phyloP scores from a whole-genome alignment of 2,888 invertebrate genomes.

The Lochmaea capreae region DNA sequence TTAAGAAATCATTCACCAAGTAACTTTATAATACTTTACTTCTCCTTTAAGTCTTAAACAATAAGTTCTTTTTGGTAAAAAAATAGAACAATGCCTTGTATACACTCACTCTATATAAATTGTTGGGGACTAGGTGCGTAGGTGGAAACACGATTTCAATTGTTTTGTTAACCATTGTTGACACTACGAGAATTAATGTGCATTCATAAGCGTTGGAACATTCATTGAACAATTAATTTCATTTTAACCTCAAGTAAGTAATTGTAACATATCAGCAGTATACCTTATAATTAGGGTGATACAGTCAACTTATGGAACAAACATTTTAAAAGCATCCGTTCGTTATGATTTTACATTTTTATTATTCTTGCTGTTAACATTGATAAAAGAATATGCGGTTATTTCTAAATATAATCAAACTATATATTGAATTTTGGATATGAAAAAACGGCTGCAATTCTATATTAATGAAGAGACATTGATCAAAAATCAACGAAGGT shows the following conservation, averaged over 20 bases:
- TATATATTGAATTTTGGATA: too few species aligned
- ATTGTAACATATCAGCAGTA: slow-evolving; percentile 1
- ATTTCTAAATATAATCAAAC: too few species aligned
- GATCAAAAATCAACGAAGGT: too few species aligned
- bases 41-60: background rate
- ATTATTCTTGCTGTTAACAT: too few species aligned
- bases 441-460: too few species aligned
- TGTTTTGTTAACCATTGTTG: slow-evolving; percentile 43
- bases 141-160: slow-evolving; percentile 40
- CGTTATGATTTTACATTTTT: too few species aligned
- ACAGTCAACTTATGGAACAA: background rate
- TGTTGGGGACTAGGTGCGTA: slow-evolving; percentile 16
- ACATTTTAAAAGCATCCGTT: background rate
- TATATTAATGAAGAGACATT: too few species aligned
- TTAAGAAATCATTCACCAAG: background rate
- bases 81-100: slow-evolving; percentile 9
- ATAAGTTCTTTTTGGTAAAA: background rate
- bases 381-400: too few species aligned
- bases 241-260: slow-evolving; percentile 2
- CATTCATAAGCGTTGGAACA: slow-evolving; percentile 16
- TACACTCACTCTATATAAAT: slow-evolving; percentile 10
- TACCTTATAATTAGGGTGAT: background rate
- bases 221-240: slow-evolving; percentile 21
- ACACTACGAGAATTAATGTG: slow-evolving; percentile 39
- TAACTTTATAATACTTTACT: background rate